A percentile compares a stretch with the other conserved stretches of the same genome.
Evolutionary conservation across 2,797 vertebrate genomes (phyloP).

Genomic region (Rhynchonycteris naso): DNA sequence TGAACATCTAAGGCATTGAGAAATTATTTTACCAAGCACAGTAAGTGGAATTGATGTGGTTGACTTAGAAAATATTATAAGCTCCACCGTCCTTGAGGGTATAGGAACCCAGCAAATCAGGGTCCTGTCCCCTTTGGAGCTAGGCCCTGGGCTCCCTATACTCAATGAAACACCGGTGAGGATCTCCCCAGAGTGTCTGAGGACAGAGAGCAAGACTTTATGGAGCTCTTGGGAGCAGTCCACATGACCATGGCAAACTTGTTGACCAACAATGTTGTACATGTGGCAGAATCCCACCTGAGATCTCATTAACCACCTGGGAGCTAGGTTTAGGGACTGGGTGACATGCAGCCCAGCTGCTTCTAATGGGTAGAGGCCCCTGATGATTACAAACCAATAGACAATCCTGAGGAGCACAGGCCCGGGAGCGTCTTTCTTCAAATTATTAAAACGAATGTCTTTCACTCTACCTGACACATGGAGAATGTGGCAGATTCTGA

Average conservation of each 20-base stretch:
- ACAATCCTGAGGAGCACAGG: too few species aligned
- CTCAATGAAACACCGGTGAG: rapidly evolving
- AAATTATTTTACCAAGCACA: background rate
- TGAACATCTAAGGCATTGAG: background rate
- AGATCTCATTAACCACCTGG: background rate
- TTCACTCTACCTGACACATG: rapidly evolving
- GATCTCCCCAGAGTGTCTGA: background rate
- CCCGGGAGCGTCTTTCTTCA: background rate
- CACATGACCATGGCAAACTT: rapidly evolving
- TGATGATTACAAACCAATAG: background rate
- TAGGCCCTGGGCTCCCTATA: rapidly evolving
- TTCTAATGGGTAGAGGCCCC: background rate
- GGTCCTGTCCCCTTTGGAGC: background rate
- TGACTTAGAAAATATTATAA: background rate
- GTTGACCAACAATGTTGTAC: too few species aligned
- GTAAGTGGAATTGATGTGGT: too few species aligned
- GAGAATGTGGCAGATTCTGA: background rate
- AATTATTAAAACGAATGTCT: background rate
- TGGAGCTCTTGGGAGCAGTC: background rate
- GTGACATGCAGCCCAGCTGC: rapidly evolving
- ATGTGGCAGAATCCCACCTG: background rate
- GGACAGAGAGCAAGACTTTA: background rate
- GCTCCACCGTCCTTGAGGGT: rapidly evolving
- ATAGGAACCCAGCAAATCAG: too few species aligned
- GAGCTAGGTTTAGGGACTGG: background rate